Evolutionary conservation across 1,140 invertebrate species (phyloP).

Genomic region (Drusus annulatus): DNA sequence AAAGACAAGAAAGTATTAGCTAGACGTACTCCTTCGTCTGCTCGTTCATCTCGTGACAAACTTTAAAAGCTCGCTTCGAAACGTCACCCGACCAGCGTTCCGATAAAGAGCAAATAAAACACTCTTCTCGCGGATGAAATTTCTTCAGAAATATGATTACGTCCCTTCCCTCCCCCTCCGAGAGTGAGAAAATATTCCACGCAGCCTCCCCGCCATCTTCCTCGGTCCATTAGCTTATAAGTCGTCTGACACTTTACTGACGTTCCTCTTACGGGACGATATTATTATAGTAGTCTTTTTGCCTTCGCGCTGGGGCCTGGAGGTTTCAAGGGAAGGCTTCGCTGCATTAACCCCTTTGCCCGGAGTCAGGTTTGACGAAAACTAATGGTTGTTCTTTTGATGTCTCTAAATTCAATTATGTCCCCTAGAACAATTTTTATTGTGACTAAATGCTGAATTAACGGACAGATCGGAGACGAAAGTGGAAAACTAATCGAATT

Average conservation of each 20-base stretch:
- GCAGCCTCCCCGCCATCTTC: conserved; percentile 2
- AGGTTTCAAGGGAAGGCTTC: not conserved
- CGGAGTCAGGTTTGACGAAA: not conserved
- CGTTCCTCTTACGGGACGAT: conserved; percentile 15
- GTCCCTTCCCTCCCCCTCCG: not conserved
- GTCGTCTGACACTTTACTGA: conserved; percentile 27
- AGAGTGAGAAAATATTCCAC: not conserved
- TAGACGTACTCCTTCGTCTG: too few species aligned
- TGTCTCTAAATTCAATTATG: too few species aligned
- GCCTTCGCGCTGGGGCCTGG: not conserved
- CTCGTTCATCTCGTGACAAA: too few species aligned
- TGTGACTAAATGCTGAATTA: too few species aligned
- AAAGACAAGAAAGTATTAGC: too few species aligned
- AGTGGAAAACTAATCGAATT: too few species aligned
- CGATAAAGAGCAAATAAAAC: too few species aligned
- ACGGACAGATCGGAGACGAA: too few species aligned
- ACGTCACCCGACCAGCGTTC: not conserved
- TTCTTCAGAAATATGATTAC: conserved; percentile 30
- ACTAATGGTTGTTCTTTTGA: not conserved
- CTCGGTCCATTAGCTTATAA: conserved; percentile 33
- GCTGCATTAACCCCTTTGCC: not conserved
- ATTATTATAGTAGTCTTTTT: conserved; percentile 5
- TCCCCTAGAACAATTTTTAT: too few species aligned
- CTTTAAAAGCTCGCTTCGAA: too few species aligned
- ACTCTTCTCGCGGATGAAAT: not conserved